Conservation (phyloP, 2,797 vertebrate genomes). For the Prunella strophiata region DNA sequence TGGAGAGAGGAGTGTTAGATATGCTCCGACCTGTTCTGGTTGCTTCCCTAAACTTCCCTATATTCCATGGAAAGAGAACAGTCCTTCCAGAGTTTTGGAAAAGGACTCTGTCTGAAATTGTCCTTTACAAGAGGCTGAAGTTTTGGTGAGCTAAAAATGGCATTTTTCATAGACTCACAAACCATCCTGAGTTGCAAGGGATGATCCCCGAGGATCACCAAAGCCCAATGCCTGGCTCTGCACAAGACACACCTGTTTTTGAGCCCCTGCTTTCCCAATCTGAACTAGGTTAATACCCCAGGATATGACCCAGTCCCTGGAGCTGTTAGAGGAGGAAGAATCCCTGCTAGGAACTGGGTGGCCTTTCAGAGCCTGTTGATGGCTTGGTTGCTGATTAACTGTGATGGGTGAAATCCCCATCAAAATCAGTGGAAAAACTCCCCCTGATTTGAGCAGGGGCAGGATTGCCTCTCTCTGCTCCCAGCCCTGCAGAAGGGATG, state of each 20-base stretch:
- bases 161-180: background rate
- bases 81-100: background rate
- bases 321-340: background rate
- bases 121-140: background rate
- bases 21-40: background rate
- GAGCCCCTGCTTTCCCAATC: rapidly evolving
- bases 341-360: background rate
- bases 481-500: background rate
- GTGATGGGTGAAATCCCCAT: background rate
- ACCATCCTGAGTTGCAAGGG: background rate
- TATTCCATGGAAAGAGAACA: background rate
- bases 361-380: background rate
- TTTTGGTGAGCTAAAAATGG: background rate
- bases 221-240: background rate
- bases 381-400: background rate
- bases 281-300: background rate
- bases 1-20: background rate
- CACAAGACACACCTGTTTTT: background rate
- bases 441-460: background rate
- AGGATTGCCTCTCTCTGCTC: background rate
- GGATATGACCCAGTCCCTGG: background rate
- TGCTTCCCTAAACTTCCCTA: background rate
- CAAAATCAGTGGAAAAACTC: background rate
- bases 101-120: background rate
- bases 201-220: no score